These are phyloP conservation scores for Phoxinus phoxinus DNA, from an alignment of 2,113 vertebrate genomes.

Conservation along the genomic window DNA sequence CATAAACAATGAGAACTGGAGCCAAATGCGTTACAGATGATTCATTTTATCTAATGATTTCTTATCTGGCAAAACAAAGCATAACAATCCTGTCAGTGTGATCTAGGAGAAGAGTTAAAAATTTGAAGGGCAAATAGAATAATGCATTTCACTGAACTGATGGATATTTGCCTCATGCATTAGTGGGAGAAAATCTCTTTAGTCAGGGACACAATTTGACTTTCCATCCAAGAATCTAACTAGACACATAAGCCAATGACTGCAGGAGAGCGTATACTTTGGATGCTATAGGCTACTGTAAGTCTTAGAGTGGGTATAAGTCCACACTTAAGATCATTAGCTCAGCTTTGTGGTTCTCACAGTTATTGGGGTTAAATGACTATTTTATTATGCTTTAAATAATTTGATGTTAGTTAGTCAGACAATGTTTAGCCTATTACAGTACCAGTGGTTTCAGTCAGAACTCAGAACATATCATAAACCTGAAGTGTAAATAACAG, in stretches of 20 bases:
- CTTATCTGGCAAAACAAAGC: constrained; percentile 33
- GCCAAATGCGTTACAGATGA: constrained; percentile 26
- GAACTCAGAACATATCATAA: background rate
- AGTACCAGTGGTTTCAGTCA: constrained; percentile 4
- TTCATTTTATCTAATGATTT: constrained; percentile 44
- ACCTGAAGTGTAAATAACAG: no score
- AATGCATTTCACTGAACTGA: constrained; percentile 49
- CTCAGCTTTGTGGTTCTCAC: background rate
- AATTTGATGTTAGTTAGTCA: background rate
- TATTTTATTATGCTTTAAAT: constrained; percentile 12
- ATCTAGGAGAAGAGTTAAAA: constrained; percentile 26
- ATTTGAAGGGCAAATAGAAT: constrained; percentile 46
- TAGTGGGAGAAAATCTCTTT: constrained; percentile 46
- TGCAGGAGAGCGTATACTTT: background rate
- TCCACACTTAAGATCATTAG: constrained; percentile 29
- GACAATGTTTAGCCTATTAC: background rate
- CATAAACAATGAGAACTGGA: constrained; percentile 21
- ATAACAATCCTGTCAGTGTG: constrained; percentile 38
- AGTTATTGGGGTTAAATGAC: background rate
- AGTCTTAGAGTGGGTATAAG: background rate
- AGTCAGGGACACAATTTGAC: constrained; percentile 33
- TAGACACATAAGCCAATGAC: background rate
- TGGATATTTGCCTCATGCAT: constrained; percentile 39
- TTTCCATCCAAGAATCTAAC: constrained; percentile 10
- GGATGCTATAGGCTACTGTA: background rate